Evolutionary conservation across 2,113 vertebrate species (phyloP).

Genomic region (Corynorhinus townsendii): DNA sequence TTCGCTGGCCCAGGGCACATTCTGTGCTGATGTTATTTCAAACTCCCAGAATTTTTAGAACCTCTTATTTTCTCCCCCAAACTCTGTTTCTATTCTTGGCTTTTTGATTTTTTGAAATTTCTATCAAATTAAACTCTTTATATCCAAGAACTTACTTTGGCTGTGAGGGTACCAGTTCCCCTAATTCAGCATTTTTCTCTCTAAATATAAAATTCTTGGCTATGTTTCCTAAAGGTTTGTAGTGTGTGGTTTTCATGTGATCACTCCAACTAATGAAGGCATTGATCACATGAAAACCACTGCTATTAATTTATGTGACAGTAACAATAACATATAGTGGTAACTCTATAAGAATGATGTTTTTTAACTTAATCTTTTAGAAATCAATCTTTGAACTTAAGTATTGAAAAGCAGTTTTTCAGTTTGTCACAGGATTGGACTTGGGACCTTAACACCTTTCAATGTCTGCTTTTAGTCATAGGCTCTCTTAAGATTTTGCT

Average conservation of each 20-base stretch:
- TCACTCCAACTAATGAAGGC: not conserved
- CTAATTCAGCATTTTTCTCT: not conserved
- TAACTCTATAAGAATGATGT: not conserved
- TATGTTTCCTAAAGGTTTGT: not conserved
- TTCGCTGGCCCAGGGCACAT: not conserved
- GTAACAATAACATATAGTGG: not conserved
- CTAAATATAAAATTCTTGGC: not conserved
- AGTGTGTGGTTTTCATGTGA: not conserved
- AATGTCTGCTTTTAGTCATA: not conserved
- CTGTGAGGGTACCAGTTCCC: not conserved
- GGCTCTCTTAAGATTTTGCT: slow-evolving; percentile 8
- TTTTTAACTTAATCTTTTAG: not conserved
- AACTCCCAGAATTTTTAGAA: not conserved
- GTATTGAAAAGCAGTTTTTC: not conserved
- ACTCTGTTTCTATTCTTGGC: not conserved
- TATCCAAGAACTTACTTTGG: not conserved
- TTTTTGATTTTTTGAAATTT: slow-evolving; percentile 26
- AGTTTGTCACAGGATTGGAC: not conserved
- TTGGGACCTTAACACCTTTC: not conserved
- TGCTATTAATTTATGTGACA: not conserved
- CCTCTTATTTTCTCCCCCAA: not conserved
- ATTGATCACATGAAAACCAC: not conserved
- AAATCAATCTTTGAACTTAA: not conserved
- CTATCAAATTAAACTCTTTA: not conserved
- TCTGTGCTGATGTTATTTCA: not conserved